Evolutionary conservation across 2,888 invertebrate genomes (phyloP).

Genomic region (Drosophila flavopinicola): DNA sequence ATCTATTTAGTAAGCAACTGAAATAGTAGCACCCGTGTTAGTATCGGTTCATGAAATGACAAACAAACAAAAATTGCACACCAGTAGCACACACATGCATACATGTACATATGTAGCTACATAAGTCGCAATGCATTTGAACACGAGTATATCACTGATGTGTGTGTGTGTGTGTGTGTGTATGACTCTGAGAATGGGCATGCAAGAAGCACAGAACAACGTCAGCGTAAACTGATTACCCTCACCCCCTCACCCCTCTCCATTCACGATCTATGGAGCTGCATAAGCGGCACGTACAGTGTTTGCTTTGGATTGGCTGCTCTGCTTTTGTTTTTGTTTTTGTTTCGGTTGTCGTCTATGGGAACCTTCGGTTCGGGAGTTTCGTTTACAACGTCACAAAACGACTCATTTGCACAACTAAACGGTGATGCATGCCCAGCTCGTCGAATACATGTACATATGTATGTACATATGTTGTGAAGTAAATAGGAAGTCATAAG

Average conservation of each 20-base stretch:
- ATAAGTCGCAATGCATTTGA: slow-evolving; percentile 62
- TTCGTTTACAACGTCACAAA: slow-evolving; percentile 53
- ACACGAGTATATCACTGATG: slow-evolving; percentile 50
- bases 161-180: slow-evolving; percentile 23
- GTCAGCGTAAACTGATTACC: slow-evolving; percentile 80
- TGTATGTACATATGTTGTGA: not conserved
- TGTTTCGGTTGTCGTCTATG: slow-evolving; percentile 36
- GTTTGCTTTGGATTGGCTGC: slow-evolving; percentile 36
- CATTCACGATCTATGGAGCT: slow-evolving; percentile 46
- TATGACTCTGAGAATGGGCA: slow-evolving; percentile 53
- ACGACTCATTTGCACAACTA: slow-evolving; percentile 37
- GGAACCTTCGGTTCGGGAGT: slow-evolving; percentile 70
- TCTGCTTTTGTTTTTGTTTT: slow-evolving; percentile 3
- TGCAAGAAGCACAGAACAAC: slow-evolving; percentile 63
- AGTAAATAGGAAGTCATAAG: slow-evolving; percentile 64
- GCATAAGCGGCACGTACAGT: slow-evolving; percentile 64
- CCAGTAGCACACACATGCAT: slow-evolving; percentile 14
- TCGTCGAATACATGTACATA: slow-evolving; percentile 7
- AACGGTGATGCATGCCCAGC: slow-evolving; percentile 34
- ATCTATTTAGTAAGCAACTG: slow-evolving; percentile 80
- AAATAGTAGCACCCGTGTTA: slow-evolving; percentile 81
- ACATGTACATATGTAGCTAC: slow-evolving; percentile 45
- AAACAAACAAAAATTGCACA: slow-evolving; percentile 26
- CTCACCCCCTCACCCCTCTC: slow-evolving; percentile 9
- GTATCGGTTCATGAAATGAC: slow-evolving; percentile 71